phyloP scores from a whole-genome alignment of 2,888 invertebrate species.

The Heteropelma amictum region DNA sequence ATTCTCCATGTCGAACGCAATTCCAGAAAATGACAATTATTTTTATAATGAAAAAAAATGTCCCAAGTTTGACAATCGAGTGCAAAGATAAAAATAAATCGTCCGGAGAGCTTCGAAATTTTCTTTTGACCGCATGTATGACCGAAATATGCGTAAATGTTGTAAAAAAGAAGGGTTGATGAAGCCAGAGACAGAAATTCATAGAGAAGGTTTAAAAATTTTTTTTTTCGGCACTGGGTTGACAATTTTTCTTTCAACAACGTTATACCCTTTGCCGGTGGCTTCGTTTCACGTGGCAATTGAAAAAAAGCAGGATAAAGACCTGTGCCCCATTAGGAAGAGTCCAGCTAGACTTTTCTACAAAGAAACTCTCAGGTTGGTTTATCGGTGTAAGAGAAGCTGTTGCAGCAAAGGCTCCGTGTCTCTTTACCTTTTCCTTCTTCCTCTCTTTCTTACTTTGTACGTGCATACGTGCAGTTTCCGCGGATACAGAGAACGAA shows the following conservation, averaged over 20 bases:
- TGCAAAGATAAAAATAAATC: too few relatives aligned
- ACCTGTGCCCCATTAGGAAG: constrained; percentile 33
- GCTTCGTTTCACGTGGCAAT: constrained; percentile 37
- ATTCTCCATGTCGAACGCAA: too few relatives aligned
- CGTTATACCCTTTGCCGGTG: constrained; percentile 23
- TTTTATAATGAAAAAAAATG: too few relatives aligned
- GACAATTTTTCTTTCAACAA: constrained; percentile 20
- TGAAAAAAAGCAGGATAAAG: constrained; percentile 43
- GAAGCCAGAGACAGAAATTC: neutral
- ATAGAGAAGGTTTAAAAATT: neutral
- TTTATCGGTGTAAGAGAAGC: constrained; percentile 36
- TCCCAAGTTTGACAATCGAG: too few relatives aligned
- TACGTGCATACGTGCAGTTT: constrained; percentile 22
- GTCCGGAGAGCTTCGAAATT: too few relatives aligned
- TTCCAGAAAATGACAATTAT: too few relatives aligned
- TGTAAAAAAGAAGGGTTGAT: neutral
- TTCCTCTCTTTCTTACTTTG: neutral
- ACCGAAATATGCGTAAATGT: too few relatives aligned
- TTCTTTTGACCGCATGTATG: too few relatives aligned
- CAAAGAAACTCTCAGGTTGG: constrained; percentile 28
- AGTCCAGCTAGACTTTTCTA: constrained; percentile 24
- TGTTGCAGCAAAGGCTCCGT: constrained; percentile 19
- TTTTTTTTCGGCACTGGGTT: neutral
- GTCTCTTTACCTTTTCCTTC: neutral
- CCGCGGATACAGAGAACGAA: constrained; percentile 7